These are phyloP conservation scores for Piezodorus guildinii DNA, from an alignment of 1,140 invertebrate species.

Conservation along the genomic window DNA sequence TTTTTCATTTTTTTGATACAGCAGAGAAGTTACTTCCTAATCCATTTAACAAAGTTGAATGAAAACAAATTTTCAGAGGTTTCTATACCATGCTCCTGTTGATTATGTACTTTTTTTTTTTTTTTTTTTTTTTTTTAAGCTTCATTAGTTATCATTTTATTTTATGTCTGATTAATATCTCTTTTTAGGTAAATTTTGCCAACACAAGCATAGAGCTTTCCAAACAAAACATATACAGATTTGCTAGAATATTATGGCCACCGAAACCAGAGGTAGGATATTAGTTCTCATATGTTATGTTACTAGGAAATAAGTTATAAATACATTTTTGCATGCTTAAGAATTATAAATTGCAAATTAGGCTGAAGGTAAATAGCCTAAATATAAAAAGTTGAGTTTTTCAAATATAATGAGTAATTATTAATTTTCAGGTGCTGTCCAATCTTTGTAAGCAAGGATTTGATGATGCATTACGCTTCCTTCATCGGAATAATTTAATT, in stretches of 20 bases:
- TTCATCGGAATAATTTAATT: constrained; percentile 83
- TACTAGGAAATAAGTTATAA: background rate
- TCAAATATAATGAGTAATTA: background rate
- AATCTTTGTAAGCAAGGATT: constrained; percentile 97
- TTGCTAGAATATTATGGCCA: constrained; percentile 85
- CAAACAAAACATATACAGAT: constrained; percentile 82
- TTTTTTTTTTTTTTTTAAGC: too few species aligned
- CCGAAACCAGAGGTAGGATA: constrained; percentile 71
- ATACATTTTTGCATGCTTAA: background rate
- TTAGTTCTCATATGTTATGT: constrained; percentile 12
- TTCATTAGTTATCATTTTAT: too few species aligned
- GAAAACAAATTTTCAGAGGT: too few species aligned
- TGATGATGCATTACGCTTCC: constrained; percentile 85
- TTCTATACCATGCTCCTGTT: too few species aligned
- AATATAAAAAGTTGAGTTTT: constrained; percentile 12
- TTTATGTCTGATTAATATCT: background rate
- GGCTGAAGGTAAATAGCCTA: too few species aligned
- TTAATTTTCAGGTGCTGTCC: constrained; percentile 47
- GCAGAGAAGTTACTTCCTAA: too few species aligned
- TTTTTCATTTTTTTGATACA: too few species aligned
- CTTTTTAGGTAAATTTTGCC: constrained; percentile 68
- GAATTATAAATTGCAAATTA: background rate
- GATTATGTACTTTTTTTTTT: too few species aligned
- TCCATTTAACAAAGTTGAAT: too few species aligned
- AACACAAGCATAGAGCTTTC: constrained; percentile 93